A percentile compares a stretch with the other conserved stretches of the same genome.
Evolutionary conservation across 2,113 vertebrate species (phyloP).

Genomic region (Dromaius novaehollandiae): DNA sequence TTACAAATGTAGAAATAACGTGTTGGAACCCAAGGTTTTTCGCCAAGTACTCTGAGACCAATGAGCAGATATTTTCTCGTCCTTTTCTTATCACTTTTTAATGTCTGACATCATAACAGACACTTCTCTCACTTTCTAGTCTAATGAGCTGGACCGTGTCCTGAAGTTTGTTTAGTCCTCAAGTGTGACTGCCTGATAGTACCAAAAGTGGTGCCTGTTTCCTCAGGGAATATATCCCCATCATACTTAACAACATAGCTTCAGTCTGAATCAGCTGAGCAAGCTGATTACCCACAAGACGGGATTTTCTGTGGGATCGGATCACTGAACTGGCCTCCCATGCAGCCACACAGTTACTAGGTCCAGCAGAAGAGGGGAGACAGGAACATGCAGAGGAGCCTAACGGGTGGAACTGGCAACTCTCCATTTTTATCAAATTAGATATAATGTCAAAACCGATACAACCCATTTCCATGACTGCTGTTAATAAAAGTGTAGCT

Average conservation of each 20-base stretch:
- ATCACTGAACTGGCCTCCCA: not conserved
- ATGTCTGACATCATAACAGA: not conserved
- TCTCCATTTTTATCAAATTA: not conserved
- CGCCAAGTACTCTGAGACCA: not conserved
- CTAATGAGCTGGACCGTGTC: not conserved
- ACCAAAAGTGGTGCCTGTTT: not conserved
- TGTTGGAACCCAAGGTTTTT: not conserved
- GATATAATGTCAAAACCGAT: not conserved
- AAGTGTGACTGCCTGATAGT: not conserved
- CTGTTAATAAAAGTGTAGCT: not conserved
- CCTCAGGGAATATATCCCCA: not conserved
- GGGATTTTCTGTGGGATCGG: not conserved
- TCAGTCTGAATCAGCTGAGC: not conserved
- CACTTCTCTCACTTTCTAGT: not conserved
- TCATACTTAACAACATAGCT: not conserved
- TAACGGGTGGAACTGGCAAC: not conserved
- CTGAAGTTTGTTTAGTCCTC: not conserved
- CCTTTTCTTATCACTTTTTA: not conserved
- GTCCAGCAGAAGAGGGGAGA: not conserved
- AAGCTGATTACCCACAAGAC: not conserved
- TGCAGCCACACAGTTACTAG: not conserved
- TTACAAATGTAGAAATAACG: not conserved
- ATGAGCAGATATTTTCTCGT: not conserved
- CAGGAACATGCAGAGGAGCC: not conserved
- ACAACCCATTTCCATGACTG: not conserved